These are phyloP conservation scores for Bambusicola thoracicus DNA, from an alignment of 2,113 vertebrate genomes.

Conservation along the genomic window DNA sequence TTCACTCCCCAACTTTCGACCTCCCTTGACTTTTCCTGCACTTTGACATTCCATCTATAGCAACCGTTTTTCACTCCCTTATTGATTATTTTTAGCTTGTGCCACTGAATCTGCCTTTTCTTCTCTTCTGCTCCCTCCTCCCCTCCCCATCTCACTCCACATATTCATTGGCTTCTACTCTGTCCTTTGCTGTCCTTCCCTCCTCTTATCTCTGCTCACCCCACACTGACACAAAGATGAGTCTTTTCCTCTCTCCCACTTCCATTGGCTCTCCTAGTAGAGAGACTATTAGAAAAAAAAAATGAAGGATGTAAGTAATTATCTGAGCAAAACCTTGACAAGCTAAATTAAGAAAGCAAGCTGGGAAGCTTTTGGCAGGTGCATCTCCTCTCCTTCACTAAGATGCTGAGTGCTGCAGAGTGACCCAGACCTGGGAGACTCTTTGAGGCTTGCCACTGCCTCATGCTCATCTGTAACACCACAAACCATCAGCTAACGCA, in stretches of 20 bases:
- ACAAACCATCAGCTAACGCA: background rate
- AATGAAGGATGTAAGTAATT: background rate
- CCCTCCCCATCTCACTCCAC: background rate
- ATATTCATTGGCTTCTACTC: background rate
- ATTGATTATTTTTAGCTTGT: slow-evolving; percentile 43
- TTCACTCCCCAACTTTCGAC: slow-evolving; percentile 34
- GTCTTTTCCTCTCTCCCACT: background rate
- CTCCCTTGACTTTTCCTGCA: slow-evolving; percentile 6
- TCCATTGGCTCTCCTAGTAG: background rate
- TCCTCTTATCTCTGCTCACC: background rate
- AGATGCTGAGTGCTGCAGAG: background rate
- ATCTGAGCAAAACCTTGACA: background rate
- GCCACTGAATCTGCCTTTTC: background rate
- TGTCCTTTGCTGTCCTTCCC: background rate
- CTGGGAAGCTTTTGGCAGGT: background rate
- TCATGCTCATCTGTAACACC: background rate
- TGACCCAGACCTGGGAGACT: background rate
- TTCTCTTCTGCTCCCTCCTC: background rate
- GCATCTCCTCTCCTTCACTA: background rate
- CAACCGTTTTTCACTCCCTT: slow-evolving; percentile 31
- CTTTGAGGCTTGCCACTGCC: background rate
- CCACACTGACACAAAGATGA: background rate
- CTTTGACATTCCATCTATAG: slow-evolving; percentile 44
- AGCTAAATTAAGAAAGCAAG: slow-evolving; percentile 6
- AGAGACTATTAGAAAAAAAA: background rate